Evolutionary conservation across 1,140 invertebrate genomes (phyloP), one percentile per base, ranked within the genome.

Genomic region (Drosophila rhopaloa): DNA sequence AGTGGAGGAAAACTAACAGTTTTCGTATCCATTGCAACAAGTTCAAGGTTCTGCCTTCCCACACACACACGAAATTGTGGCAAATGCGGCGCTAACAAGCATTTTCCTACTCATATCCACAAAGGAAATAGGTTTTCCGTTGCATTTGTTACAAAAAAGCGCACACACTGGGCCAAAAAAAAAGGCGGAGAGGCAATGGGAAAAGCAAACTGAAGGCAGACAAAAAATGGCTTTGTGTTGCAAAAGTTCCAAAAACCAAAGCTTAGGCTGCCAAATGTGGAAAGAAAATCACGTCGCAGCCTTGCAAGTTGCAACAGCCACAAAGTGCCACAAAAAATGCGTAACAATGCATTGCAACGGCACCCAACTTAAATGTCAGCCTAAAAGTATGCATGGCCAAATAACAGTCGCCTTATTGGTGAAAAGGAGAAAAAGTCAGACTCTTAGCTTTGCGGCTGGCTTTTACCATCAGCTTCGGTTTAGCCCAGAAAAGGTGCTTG

Each of bases 41-140:
- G 71, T 82, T 86, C 76, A 88, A 88, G 84, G 83, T 79, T 73
- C 24, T 55, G 37, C 55, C 57, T 19, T 27, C 50, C 50, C 48
- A 38, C 35, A 44, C 16, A 32, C 29, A 55, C 13, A 24, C 16
- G 50, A 19, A 43, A 46, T 48, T 80, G 78, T 73, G 76, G 57
- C 55, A 79, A 71, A 67, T 77, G 55, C 44, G 61, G 58, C 43
- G 68, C 83, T 88, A 88, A 88, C 83, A 88, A 88, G 83, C 84
- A 78, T 77, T 88, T 88, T 77, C 83, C 84, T 88, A 59, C 76
- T 83, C 76, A 78, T 83, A 88, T 88, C 73, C 72, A 72, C 66
- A 86, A 76, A 79, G 82, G 75, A 86, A 86, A 82, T 86, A 58
- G 66, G 79, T 79, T 81, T 86, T 86, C 82, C 82, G 78, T 81